phyloP scores from a whole-genome alignment of 2,797 vertebrate species.

The Sandelia bainsii region DNA sequence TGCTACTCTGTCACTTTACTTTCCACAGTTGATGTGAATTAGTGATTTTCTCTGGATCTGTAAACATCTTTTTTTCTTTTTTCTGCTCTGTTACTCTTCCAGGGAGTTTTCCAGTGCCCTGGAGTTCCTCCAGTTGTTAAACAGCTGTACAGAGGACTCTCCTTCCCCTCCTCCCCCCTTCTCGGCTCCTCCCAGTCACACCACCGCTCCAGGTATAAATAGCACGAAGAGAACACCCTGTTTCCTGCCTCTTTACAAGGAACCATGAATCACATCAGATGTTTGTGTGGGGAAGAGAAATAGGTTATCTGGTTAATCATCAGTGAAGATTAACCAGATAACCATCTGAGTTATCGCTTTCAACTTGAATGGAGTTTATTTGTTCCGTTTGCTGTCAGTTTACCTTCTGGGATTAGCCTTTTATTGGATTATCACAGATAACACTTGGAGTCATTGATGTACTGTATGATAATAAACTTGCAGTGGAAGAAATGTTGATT shows the following conservation, averaged over 20 bases:
- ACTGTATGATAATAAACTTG: constrained; percentile 30
- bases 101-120: constrained; percentile 93
- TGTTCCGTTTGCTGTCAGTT: neutral
- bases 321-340: constrained; percentile 28
- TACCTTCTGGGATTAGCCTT: constrained; percentile 23
- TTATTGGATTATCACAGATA: constrained; percentile 49
- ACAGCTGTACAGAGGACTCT: constrained; percentile 92
- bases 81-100: constrained; percentile 15
- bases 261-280: constrained; percentile 26
- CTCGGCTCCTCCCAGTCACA: constrained; percentile 80
- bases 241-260: neutral
- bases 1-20: neutral
- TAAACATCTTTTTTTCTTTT: neutral
- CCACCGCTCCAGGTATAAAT: constrained; percentile 78
- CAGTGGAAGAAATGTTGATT: constrained; percentile 17
- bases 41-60: neutral
- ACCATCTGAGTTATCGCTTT: constrained; percentile 13
- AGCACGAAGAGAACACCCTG: neutral
- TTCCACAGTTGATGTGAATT: neutral
- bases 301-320: neutral
- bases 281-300: neutral
- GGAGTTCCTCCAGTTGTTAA: constrained; percentile 93
- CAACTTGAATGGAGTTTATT: constrained; percentile 24
- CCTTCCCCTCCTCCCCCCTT: constrained; percentile 78
- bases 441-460: constrained; percentile 27